Conservation (phyloP, 2,888 invertebrate genomes). For the Tortrix viridana region DNA sequence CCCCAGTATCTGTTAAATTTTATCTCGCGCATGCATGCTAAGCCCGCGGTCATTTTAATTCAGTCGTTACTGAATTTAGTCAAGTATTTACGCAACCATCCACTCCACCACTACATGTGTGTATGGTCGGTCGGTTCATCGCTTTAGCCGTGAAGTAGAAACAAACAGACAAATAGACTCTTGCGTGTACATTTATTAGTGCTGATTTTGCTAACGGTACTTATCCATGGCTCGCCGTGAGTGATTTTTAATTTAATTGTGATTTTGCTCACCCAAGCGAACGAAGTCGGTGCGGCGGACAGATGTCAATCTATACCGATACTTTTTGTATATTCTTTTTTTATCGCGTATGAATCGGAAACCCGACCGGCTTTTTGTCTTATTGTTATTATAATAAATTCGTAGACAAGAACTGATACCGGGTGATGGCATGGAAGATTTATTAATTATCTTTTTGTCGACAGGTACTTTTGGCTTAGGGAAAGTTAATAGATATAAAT, state of each 20-base stretch:
- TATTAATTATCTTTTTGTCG: slow-evolving; percentile 31
- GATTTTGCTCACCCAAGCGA: slow-evolving; percentile 77
- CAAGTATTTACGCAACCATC: too few species aligned
- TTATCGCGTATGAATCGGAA: slow-evolving; percentile 52
- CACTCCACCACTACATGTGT: too few species aligned
- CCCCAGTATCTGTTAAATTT: too few species aligned
- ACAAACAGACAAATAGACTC: too few species aligned
- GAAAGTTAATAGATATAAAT: background rate
- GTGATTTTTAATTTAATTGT: slow-evolving; percentile 84
- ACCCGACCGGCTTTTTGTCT: slow-evolving; percentile 55
- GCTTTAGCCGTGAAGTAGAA: too few species aligned
- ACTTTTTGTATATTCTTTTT: slow-evolving; percentile 54
- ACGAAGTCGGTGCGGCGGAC: slow-evolving; percentile 65
- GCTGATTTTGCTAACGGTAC: slow-evolving; percentile 50
- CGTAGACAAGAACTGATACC: slow-evolving; percentile 60
- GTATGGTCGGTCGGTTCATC: too few species aligned
- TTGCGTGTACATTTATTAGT: too few species aligned
- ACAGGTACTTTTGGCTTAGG: background rate
- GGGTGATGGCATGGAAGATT: slow-evolving; percentile 58
- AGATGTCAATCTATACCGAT: slow-evolving; percentile 76
- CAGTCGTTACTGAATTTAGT: too few species aligned
- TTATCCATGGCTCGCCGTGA: slow-evolving; percentile 67
- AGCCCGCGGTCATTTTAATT: too few species aligned
- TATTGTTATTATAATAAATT: slow-evolving; percentile 72
- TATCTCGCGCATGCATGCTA: too few species aligned